These are phyloP conservation scores for Parthenolecanium corni DNA, from an alignment of 2,888 invertebrate species.

Conservation along the genomic window DNA sequence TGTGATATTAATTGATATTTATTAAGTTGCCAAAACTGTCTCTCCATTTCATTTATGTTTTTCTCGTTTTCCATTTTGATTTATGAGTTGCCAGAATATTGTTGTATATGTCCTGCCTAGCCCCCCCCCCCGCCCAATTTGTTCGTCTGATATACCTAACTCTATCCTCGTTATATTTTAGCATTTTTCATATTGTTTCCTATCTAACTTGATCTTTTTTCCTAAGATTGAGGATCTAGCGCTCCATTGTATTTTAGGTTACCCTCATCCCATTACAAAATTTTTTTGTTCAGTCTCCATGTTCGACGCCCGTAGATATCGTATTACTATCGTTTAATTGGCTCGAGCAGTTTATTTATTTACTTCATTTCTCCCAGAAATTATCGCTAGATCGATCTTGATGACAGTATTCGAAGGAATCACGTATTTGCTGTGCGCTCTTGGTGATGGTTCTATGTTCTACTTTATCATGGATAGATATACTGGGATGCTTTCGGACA, in stretches of 20 bases:
- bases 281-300: neutral
- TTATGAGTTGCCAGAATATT: neutral
- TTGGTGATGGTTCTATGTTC: conserved; percentile 96
- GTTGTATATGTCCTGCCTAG: neutral
- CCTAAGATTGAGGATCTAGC: neutral
- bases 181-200: neutral
- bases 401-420: conserved; percentile 83
- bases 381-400: conserved; percentile 89
- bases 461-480: conserved; percentile 77
- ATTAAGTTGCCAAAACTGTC: neutral
- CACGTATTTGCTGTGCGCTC: conserved; percentile 71
- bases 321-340: no score
- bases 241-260: neutral
- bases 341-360: no score
- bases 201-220: neutral
- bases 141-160: neutral
- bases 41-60: neutral
- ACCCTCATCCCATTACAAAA: neutral
- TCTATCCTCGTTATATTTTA: neutral
- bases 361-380: conserved; percentile 63
- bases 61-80: neutral
- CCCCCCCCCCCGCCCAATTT: neutral
- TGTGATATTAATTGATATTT: no score
- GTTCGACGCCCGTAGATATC: neutral
- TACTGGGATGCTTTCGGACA: conserved; percentile 65